phyloP scores from a whole-genome alignment of 2,888 invertebrate species.

The Thelaira solivaga region DNA sequence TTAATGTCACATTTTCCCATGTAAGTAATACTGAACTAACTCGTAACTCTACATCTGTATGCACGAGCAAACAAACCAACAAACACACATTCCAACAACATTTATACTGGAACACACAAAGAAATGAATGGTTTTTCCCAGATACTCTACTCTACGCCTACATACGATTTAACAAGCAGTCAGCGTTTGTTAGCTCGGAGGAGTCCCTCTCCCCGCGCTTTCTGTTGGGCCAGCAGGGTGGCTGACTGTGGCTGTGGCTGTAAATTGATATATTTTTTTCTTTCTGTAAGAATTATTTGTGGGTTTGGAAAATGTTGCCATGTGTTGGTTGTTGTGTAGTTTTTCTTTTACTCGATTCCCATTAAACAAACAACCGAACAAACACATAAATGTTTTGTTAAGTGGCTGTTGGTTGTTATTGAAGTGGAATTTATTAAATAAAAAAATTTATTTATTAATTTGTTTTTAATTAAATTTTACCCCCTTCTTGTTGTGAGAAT shows the following conservation, averaged over 20 bases:
- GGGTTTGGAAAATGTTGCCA: conserved; percentile 1
- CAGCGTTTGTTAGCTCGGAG: too few species aligned
- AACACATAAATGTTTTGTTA: too few species aligned
- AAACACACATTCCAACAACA: too few species aligned
- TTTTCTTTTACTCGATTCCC: not conserved
- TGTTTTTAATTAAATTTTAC: not conserved
- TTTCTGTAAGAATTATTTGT: conserved; percentile 42
- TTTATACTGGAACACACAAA: not conserved
- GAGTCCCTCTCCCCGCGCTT: not conserved
- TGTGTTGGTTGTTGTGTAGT: conserved; percentile 1
- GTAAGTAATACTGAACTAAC: conserved; percentile 22
- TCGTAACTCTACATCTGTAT: not conserved
- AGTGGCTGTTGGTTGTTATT: too few species aligned
- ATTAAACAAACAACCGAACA: too few species aligned
- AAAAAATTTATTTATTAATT: not conserved
- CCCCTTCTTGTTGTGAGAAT: not conserved
- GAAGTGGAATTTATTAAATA: conserved; percentile 6
- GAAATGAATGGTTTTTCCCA: conserved; percentile 36
- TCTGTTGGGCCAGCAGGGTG: too few species aligned
- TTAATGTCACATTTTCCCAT: conserved; percentile 41
- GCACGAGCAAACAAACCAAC: too few species aligned
- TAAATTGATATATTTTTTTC: conserved; percentile 46
- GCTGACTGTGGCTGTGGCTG: conserved; percentile 19
- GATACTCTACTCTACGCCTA: conserved; percentile 37
- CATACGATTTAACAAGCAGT: too few species aligned